These are phyloP conservation scores for Margarornis squamiger DNA, from an alignment of 2,797 vertebrate species.

Conservation along the genomic window DNA sequence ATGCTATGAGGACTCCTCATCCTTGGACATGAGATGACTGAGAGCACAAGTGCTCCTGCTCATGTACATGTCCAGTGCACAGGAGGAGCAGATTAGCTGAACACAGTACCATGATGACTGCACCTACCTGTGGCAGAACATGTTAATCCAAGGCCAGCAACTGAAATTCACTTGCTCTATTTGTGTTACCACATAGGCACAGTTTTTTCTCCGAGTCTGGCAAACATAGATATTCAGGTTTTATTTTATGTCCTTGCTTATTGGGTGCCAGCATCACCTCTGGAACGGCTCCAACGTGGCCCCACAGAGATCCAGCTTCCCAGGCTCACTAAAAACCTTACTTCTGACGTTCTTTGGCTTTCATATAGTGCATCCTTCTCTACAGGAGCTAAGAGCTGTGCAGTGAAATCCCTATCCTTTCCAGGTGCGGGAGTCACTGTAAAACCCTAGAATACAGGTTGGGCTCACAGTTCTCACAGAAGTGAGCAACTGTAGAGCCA, in stretches of 20 bases:
- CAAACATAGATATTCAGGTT: neutral
- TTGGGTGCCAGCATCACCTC: neutral
- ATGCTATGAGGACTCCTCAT: accelerated
- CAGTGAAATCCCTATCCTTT: neutral
- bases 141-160: accelerated
- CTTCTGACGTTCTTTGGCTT: neutral
- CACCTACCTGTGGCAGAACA: neutral
- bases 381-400: neutral
- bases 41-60: neutral
- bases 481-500: neutral
- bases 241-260: neutral
- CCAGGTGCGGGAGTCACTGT: neutral
- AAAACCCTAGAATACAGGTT: neutral
- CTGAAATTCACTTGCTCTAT: neutral
- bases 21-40: neutral
- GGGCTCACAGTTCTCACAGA: neutral
- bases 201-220: neutral
- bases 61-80: neutral
- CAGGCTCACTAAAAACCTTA: neutral
- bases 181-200: neutral
- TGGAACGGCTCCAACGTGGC: accelerated
- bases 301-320: neutral
- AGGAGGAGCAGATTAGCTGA: neutral
- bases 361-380: neutral
- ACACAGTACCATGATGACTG: neutral